phyloP scores from a whole-genome alignment of 2,888 invertebrate species.

The Diaprepes abbreviatus region DNA sequence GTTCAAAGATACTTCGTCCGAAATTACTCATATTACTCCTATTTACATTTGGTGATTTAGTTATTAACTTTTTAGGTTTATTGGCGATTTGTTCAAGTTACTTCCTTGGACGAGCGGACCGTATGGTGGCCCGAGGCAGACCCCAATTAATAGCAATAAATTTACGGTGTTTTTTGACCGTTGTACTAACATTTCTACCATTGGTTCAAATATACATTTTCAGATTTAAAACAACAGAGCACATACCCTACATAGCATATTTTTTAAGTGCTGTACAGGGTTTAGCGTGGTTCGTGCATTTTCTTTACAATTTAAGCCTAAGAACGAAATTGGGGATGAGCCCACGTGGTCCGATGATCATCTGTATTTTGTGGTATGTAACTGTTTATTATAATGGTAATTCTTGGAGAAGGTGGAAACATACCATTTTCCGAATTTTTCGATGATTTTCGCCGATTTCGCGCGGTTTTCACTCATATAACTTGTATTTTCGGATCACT shows the following conservation, averaged over 20 bases:
- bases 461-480: no score
- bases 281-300: constrained; percentile 86
- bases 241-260: constrained; percentile 75
- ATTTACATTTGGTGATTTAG: no score
- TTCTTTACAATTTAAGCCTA: constrained; percentile 79
- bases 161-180: constrained; percentile 74
- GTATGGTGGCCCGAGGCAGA: constrained; percentile 75
- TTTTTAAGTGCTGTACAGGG: constrained; percentile 79
- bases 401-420: no score
- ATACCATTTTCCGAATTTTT: no score
- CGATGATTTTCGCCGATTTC: no score
- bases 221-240: constrained; percentile 67
- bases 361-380: constrained; percentile 79
- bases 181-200: constrained; percentile 77
- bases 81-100: constrained; percentile 86
- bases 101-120: constrained; percentile 79
- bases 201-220: constrained; percentile 78
- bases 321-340: constrained; percentile 76
- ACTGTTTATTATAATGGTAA: no score
- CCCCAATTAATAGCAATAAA: constrained; percentile 76
- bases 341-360: constrained; percentile 80
- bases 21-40: no score
- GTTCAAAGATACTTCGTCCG: no score
- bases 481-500: no score
- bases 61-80: constrained; percentile 77